phyloP scores from a whole-genome alignment of 1,140 invertebrate species.

The Lordiphosa clarofinis region DNA sequence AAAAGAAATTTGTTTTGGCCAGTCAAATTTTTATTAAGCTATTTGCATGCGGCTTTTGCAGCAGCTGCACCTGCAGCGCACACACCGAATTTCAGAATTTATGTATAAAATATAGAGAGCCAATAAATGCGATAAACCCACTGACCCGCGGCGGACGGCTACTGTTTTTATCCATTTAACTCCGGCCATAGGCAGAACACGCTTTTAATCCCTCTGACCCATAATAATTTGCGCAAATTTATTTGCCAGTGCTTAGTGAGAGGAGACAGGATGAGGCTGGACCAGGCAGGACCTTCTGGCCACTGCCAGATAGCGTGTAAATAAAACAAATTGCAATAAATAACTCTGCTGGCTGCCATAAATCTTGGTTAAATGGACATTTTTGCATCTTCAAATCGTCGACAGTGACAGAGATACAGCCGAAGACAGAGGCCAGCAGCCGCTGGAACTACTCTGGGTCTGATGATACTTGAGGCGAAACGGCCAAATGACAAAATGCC shows the following conservation, averaged over 20 bases:
- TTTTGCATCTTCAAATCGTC: slow-evolving; percentile 76
- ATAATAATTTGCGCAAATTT: slow-evolving; percentile 77
- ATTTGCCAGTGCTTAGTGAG: slow-evolving; percentile 68
- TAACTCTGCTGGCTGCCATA: slow-evolving; percentile 70
- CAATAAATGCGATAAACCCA: slow-evolving; percentile 67
- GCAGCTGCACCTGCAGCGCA: slow-evolving; percentile 47
- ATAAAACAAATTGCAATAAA: slow-evolving; percentile 79
- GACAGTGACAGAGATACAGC: slow-evolving; percentile 37
- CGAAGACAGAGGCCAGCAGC: slow-evolving; percentile 14
- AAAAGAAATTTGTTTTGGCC: slow-evolving; percentile 38
- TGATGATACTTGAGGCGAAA: slow-evolving; percentile 55
- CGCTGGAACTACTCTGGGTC: slow-evolving; percentile 27
- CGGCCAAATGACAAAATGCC: slow-evolving; percentile 67
- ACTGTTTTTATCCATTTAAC: slow-evolving; percentile 39
- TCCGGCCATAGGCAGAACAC: slow-evolving; percentile 30
- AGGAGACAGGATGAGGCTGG: background rate
- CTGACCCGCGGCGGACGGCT: slow-evolving; percentile 41
- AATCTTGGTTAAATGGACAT: slow-evolving; percentile 77
- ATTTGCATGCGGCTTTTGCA: slow-evolving; percentile 44
- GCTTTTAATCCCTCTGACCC: slow-evolving; percentile 28
- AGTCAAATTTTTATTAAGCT: slow-evolving; percentile 62
- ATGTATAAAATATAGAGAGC: slow-evolving; percentile 62
- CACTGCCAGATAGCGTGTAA: slow-evolving; percentile 71
- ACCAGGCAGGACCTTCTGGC: slow-evolving; percentile 39
- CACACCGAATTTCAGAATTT: slow-evolving; percentile 47